Conservation (phyloP, 2,113 vertebrate genomes). For the Lepus timidus region DNA sequence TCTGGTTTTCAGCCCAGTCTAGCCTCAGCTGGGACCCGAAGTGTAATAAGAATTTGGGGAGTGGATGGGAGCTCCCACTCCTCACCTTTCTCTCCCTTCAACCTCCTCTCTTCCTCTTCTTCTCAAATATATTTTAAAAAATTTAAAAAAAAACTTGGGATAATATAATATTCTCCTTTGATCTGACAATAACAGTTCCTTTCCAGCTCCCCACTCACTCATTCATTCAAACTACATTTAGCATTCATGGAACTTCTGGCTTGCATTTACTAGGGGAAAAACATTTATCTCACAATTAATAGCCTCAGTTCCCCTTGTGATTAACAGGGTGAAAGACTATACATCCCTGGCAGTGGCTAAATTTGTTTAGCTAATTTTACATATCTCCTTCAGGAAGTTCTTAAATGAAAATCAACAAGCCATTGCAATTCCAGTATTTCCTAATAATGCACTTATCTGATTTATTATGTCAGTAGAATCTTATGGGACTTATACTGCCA, state of each 20-base stretch:
- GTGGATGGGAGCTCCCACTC: too few species aligned
- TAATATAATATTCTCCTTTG: background rate
- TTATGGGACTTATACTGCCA: slow-evolving; percentile 75
- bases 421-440: slow-evolving; percentile 51
- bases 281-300: background rate
- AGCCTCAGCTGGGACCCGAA: too few species aligned
- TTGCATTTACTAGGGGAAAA: background rate
- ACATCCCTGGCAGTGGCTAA: background rate
- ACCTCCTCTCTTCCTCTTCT: too few species aligned
- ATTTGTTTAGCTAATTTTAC: slow-evolving; percentile 65
- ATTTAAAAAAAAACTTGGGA: background rate
- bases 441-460: slow-evolving; percentile 77
- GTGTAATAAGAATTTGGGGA: too few species aligned
- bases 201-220: background rate
- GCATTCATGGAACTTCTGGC: background rate
- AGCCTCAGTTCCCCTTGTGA: background rate
- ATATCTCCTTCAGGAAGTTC: slow-evolving; percentile 80
- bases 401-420: slow-evolving; percentile 81
- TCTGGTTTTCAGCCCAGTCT: too few species aligned
- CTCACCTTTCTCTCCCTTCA: too few species aligned
- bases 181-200: background rate
- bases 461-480: slow-evolving; percentile 81
- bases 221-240: background rate
- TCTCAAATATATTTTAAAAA: too few species aligned
- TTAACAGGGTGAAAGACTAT: background rate